Evolutionary conservation across 2,113 vertebrate species (phyloP).

Genomic region (Monopterus albus): DNA sequence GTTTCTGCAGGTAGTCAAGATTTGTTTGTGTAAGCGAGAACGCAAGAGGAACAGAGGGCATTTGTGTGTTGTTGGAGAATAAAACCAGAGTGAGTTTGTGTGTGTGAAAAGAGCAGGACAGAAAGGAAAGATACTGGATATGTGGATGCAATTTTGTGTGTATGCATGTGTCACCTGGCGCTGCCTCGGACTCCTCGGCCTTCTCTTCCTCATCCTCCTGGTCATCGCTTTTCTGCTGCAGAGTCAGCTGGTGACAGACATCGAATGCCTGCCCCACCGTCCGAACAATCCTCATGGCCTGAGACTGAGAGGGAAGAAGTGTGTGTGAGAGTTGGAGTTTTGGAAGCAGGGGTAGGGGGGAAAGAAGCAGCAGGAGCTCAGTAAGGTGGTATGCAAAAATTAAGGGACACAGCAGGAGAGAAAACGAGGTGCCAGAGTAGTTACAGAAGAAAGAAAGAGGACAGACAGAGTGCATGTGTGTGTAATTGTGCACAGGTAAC

Average conservation of each 20-base stretch:
- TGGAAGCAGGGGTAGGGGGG: background rate
- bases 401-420: constrained; percentile 23
- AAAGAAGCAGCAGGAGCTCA: constrained; percentile 16
- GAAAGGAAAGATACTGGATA: background rate
- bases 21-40: constrained; percentile 18
- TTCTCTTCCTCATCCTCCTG: constrained; percentile 87
- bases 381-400: constrained; percentile 36
- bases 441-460: too few relatives aligned
- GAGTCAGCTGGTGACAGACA: constrained; percentile 96
- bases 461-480: too few relatives aligned
- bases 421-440: constrained; percentile 23
- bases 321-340: constrained; percentile 2
- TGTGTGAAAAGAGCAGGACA: constrained; percentile 2
- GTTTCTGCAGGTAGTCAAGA: constrained; percentile 1
- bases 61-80: too few relatives aligned
- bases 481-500: too few relatives aligned
- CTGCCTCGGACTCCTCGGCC: constrained; percentile 74
- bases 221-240: constrained; percentile 77
- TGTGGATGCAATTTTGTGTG: background rate
- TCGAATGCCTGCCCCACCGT: constrained; percentile 97
- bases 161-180: constrained; percentile 82
- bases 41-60: background rate
- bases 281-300: constrained; percentile 95
- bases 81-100: constrained; percentile 8
- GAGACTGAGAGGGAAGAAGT: constrained; percentile 83